A percentile compares a stretch with the other conserved stretches of the same genome.
Conservation (phyloP, 2,797 vertebrate genomes). For the Enteromius trimaculatus region DNA sequence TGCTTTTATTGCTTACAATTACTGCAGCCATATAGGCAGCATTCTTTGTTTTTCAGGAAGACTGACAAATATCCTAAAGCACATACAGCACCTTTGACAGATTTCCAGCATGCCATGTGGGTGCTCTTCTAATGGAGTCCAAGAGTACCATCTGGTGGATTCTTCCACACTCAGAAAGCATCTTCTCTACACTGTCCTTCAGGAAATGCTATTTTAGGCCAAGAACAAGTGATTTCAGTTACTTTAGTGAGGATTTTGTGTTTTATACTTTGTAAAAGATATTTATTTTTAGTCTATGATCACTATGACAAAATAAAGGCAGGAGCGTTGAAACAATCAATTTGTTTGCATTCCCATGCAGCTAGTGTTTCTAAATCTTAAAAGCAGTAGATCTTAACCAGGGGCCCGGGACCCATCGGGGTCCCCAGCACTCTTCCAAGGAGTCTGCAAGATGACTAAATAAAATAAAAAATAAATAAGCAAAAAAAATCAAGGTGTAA, state of each 20-base stretch:
- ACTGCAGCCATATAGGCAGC: background rate
- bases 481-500: too few species aligned
- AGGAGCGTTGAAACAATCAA: background rate
- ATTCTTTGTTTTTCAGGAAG: slow-evolving; percentile 4
- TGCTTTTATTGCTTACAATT: slow-evolving; percentile 24
- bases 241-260: background rate
- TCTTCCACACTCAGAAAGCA: background rate
- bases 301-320: background rate
- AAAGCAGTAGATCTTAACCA: too few species aligned
- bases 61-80: slow-evolving; percentile 19
- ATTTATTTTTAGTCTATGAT: background rate
- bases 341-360: background rate
- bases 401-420: too few species aligned
- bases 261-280: background rate
- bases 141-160: slow-evolving; percentile 56
- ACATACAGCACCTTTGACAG: background rate
- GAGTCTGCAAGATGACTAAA: background rate
- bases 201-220: slow-evolving; percentile 3
- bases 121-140: slow-evolving; percentile 24
- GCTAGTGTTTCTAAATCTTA: background rate
- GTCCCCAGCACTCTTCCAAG: too few species aligned
- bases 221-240: background rate
- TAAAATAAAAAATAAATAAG: background rate
- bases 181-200: background rate
- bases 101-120: slow-evolving; percentile 2